Conservation (phyloP, 1,140 invertebrate genomes). For the Drosophila parabipectinata region DNA sequence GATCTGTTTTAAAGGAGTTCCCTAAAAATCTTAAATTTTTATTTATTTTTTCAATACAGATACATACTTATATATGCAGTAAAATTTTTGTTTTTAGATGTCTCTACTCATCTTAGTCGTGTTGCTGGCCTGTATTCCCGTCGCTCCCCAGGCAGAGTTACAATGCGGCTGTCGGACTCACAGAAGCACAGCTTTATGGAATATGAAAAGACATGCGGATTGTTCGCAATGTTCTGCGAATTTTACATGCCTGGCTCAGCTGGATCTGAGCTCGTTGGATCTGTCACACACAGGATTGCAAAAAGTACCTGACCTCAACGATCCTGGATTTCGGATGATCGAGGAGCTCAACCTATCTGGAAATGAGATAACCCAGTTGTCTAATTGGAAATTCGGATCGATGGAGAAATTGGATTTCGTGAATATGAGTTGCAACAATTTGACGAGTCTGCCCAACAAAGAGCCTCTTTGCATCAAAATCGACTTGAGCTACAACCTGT, state of each 20-base stretch:
- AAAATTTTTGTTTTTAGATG: too few species aligned
- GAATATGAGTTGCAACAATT: conserved; percentile 7
- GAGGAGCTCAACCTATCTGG: conserved; percentile 19
- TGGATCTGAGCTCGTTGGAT: background rate
- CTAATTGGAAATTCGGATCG: background rate
- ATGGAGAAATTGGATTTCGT: background rate
- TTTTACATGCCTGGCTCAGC: background rate
- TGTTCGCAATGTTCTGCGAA: background rate
- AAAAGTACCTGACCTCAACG: conserved; percentile 6
- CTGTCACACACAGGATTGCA: conserved; percentile 3
- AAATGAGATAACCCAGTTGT: conserved; percentile 14
- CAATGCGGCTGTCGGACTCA: conserved; percentile 3
- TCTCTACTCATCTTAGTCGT: too few species aligned
- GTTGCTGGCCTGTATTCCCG: too few species aligned
- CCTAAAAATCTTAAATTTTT: too few species aligned
- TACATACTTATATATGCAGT: too few species aligned
- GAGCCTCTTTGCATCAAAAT: background rate
- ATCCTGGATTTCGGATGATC: background rate
- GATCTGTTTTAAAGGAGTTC: too few species aligned
- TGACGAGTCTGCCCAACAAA: background rate
- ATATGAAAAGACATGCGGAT: background rate
- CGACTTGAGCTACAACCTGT: conserved; percentile 17
- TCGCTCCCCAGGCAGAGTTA: background rate
- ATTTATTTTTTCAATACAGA: too few species aligned
- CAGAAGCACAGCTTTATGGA: background rate